Evolutionary conservation across 2,113 vertebrate genomes (phyloP).

Genomic region (Tretioscincus oriximinensis): DNA sequence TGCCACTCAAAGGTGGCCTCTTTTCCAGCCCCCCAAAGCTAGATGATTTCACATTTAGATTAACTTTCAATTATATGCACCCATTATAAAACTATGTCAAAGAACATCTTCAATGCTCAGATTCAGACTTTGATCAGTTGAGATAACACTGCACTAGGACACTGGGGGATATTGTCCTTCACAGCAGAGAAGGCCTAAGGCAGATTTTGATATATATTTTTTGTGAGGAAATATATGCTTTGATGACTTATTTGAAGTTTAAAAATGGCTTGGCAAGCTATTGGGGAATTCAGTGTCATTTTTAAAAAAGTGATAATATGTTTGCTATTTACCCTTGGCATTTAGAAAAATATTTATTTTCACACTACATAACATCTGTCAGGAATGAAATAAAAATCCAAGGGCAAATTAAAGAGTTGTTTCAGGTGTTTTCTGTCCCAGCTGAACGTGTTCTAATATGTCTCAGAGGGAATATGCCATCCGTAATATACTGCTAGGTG

Average conservation of each 20-base stretch:
- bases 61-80: neutral
- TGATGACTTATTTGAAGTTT: neutral
- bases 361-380: neutral
- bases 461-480: neutral
- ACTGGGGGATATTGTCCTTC: neutral
- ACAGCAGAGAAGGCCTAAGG: neutral
- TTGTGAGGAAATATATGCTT: neutral
- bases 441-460: accelerated
- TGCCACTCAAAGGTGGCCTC: too few relatives aligned
- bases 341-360: slow-evolving; percentile 2
- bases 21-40: too few relatives aligned
- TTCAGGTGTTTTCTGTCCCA: slow-evolving; percentile 9
- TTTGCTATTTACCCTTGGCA: neutral
- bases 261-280: neutral
- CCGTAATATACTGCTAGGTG: neutral
- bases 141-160: neutral
- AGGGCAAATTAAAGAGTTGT: neutral
- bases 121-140: neutral
- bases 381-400: neutral
- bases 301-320: neutral
- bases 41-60: too few relatives aligned
- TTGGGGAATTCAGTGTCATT: neutral
- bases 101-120: neutral
- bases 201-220: too few relatives aligned
- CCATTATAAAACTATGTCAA: neutral